phyloP scores from a whole-genome alignment of 2,797 vertebrate species.

The Gastrophryne carolinensis region DNA sequence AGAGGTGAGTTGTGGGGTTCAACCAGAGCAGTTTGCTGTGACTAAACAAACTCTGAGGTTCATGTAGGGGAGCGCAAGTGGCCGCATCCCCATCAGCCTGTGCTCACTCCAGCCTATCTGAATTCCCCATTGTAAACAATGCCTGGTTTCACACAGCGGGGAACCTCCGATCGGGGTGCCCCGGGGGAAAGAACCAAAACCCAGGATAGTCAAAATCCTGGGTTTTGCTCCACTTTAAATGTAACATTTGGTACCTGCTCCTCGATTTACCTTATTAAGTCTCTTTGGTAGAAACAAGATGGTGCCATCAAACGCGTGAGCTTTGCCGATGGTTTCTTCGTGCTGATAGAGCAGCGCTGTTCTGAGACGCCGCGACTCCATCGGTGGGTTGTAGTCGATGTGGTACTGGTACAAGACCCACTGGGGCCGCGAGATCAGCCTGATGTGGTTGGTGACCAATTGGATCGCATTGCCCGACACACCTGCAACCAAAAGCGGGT shows the following conservation, averaged over 20 bases:
- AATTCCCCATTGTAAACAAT: too few species aligned
- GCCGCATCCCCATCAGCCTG: not conserved
- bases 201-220: too few species aligned
- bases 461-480: conserved; percentile 71
- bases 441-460: conserved; percentile 82
- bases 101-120: too few species aligned
- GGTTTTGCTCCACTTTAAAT: too few species aligned
- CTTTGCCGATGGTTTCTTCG: conserved; percentile 76
- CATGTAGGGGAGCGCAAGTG: not conserved
- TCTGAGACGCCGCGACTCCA: conserved; percentile 86
- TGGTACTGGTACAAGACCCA: conserved; percentile 95
- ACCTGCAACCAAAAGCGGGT: conserved; percentile 68
- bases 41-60: too few species aligned
- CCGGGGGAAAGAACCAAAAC: too few species aligned
- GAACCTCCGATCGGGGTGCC: too few species aligned
- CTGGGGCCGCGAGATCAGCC: conserved; percentile 82
- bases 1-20: too few species aligned
- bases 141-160: too few species aligned
- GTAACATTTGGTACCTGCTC: too few species aligned
- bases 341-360: conserved; percentile 86
- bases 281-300: conserved; percentile 80
- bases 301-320: conserved; percentile 84
- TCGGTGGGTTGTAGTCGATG: conserved; percentile 80
- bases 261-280: conserved; percentile 59
- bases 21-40: too few species aligned